Evolutionary conservation across 2,113 vertebrate genomes (phyloP).

Genomic region (Xyliphius kryptos): DNA sequence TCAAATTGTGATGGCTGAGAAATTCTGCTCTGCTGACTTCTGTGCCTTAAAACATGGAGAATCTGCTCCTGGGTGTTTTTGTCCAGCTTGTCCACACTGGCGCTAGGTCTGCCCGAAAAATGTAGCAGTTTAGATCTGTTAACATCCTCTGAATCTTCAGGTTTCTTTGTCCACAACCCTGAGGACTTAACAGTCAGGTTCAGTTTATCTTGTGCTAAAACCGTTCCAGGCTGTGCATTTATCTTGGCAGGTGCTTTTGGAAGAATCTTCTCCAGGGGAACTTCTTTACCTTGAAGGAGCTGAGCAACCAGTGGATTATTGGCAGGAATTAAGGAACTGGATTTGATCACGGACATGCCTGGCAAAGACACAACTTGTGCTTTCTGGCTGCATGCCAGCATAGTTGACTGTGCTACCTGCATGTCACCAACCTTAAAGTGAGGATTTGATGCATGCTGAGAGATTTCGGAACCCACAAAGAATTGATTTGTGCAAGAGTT

Average conservation of each 20-base stretch:
- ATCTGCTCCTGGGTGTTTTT: conserved; percentile 80
- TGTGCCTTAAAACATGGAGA: conserved; percentile 76
- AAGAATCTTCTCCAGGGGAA: conserved; percentile 89
- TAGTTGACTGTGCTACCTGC: conserved; percentile 32
- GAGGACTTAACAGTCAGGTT: neutral
- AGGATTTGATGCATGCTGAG: conserved; percentile 21
- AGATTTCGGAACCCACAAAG: conserved; percentile 9
- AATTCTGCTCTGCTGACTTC: conserved; percentile 67
- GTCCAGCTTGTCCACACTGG: conserved; percentile 66
- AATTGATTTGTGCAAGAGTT: conserved; percentile 23
- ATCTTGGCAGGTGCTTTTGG: conserved; percentile 75
- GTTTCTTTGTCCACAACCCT: conserved; percentile 35
- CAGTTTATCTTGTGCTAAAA: conserved; percentile 48
- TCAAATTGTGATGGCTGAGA: conserved; percentile 62
- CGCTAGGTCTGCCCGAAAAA: conserved; percentile 54
- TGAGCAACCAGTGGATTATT: conserved; percentile 91
- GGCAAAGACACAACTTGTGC: conserved; percentile 37
- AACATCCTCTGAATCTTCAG: conserved; percentile 36
- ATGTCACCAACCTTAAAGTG: too few species aligned
- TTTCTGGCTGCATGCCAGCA: conserved; percentile 24
- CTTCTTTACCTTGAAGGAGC: conserved; percentile 87
- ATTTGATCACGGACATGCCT: conserved; percentile 51
- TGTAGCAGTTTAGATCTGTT: conserved; percentile 59
- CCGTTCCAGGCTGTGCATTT: conserved; percentile 51
- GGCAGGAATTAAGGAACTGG: conserved; percentile 78